Base-by-base conservation (phyloP, 2,113 vertebrate genomes). In the Hirundichthys speculiger region DNA sequence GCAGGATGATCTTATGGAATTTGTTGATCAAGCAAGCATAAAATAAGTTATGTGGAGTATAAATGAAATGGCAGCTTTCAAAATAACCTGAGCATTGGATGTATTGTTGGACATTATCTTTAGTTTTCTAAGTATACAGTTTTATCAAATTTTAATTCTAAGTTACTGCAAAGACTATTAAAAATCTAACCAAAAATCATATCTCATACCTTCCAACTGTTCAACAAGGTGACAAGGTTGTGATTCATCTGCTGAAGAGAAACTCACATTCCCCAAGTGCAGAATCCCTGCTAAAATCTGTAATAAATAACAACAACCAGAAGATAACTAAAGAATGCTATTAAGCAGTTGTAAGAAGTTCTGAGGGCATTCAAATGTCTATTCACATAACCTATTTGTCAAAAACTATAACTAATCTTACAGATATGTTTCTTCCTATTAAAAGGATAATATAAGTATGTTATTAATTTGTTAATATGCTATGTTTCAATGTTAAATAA, bases 211-310 rank as follows among this genome's bases (percentile, higher is more conserved):
- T 93, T 91, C 89, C 57, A 92, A 89, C 46, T 86, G 16, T 5
- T 90, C 83, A 58, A 93, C 77, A 2, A 94, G 88, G 11, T 90
- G 81, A 86, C 96, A 99, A 7, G 89, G 90, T 61, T 96, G 93
- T 43, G 93, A 92, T 74, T 99, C 96, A 38, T 95, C 93, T 9
- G 71, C 27, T 0, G 91, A 86, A 25, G 73, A 92, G 80, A 99
- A 99, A 0, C 43, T 80, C 65, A 95, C 21, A 1, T 98, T 96
- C 18, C 98, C 98, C 4, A 99, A 87, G 74, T 99, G 95, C 61
- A 99, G 91, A 69, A 99, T 91, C 14, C 94, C 97, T 49, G 95
- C 93, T 15, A 99, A 79, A 50, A 95, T 87, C 96, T 96, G 80
- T 3, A 46, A 64, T 1, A 22, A 9, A 86, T 47, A 1, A 48